A percentile compares a stretch with the other conserved stretches of the same genome.
Conservation (phyloP, 2,797 vertebrate species). For the Cottoperca gobio region DNA sequence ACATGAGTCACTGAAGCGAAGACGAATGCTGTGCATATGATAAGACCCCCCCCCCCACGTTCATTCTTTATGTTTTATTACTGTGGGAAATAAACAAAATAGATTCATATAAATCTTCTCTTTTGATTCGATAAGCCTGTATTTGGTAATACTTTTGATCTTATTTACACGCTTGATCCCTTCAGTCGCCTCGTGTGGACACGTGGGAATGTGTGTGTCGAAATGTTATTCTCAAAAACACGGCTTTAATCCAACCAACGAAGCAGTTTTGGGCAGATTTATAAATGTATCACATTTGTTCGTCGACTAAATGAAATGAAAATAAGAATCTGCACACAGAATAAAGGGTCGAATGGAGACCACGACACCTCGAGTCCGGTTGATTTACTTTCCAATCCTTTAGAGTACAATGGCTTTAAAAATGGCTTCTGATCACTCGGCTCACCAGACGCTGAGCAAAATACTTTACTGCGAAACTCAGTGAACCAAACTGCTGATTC, state of each 20-base stretch:
- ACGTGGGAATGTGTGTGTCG: slow-evolving; percentile 56
- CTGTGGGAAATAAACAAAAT: slow-evolving; percentile 7
- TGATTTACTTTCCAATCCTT: slow-evolving; percentile 28
- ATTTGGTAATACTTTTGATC: slow-evolving; percentile 40
- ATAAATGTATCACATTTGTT: slow-evolving; percentile 3
- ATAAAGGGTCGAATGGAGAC: slow-evolving; percentile 43
- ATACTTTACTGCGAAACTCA: slow-evolving; percentile 35
- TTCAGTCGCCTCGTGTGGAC: slow-evolving; percentile 31
- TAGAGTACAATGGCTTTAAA: slow-evolving; percentile 54
- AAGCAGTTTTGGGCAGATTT: slow-evolving; percentile 19
- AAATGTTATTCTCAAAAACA: slow-evolving; percentile 18
- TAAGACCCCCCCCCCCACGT: slow-evolving; percentile 24
- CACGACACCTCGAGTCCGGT: slow-evolving; percentile 32
- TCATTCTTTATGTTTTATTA: slow-evolving; percentile 29
- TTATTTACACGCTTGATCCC: slow-evolving; percentile 56
- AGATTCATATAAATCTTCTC: background rate
- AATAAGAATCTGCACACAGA: slow-evolving; percentile 24
- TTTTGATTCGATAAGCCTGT: slow-evolving; percentile 37
- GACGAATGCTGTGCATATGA: slow-evolving; percentile 54
- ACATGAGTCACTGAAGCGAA: slow-evolving; percentile 41
- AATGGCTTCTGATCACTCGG: slow-evolving; percentile 67
- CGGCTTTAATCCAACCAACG: slow-evolving; percentile 19
- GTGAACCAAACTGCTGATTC: slow-evolving; percentile 42
- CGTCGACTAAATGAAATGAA: slow-evolving; percentile 14
- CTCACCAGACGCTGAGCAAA: slow-evolving; percentile 45